These are phyloP conservation scores for Craniophora ligustri DNA, from an alignment of 2,888 invertebrate species.

Conservation along the genomic window DNA sequence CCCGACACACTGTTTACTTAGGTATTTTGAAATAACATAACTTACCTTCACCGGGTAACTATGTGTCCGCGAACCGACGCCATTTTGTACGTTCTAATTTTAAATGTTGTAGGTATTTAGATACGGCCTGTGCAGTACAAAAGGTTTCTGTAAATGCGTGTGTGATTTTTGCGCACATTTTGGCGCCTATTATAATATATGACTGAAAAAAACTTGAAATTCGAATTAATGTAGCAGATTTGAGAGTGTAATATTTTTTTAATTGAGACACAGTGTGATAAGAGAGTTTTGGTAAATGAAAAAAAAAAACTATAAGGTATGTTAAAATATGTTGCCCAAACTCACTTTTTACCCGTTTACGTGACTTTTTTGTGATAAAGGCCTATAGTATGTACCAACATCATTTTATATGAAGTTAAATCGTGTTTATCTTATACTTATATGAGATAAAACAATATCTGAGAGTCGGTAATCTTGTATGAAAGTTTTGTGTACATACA, in stretches of 20 bases:
- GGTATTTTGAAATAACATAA: conserved; percentile 70
- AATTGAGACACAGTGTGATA: too few species aligned
- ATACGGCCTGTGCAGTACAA: background rate
- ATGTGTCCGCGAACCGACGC: conserved; percentile 19
- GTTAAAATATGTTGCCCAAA: background rate
- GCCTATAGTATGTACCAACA: conserved; percentile 49
- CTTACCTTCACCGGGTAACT: conserved; percentile 51
- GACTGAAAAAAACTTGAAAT: too few species aligned
- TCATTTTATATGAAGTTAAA: conserved; percentile 69
- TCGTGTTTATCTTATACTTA: conserved; percentile 67
- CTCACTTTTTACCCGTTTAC: background rate
- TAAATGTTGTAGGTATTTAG: conserved; percentile 1
- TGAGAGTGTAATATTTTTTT: too few species aligned
- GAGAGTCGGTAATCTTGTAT: conserved; percentile 62
- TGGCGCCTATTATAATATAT: too few species aligned
- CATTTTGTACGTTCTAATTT: background rate
- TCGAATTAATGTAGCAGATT: too few species aligned
- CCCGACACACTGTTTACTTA: conserved; percentile 63
- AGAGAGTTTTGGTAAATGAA: too few species aligned
- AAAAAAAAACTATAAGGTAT: too few species aligned
- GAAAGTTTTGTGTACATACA: conserved; percentile 52
- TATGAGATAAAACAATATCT: conserved; percentile 71
- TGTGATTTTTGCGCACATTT: background rate
- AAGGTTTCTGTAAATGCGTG: background rate
- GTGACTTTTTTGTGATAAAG: background rate